phyloP scores from a whole-genome alignment of 2,888 invertebrate genomes.

The Chirona hameri region DNA sequence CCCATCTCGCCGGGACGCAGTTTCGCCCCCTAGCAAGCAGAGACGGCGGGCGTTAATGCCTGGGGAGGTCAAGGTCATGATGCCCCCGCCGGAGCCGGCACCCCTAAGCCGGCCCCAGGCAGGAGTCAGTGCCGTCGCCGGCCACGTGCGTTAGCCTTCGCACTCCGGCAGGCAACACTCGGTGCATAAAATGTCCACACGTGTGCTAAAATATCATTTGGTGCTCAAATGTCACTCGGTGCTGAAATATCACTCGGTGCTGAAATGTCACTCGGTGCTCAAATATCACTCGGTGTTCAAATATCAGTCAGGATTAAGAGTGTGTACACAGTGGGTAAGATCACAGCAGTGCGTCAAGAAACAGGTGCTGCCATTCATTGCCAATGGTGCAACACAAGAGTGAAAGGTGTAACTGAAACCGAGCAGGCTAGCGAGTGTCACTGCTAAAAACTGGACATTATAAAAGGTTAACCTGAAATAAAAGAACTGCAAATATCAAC shows the following conservation, averaged over 20 bases:
- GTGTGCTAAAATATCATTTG: not conserved
- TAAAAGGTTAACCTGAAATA: not conserved
- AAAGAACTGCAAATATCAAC: not conserved
- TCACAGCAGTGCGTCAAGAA: not conserved
- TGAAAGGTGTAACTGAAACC: not conserved
- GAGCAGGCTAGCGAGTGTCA: not conserved
- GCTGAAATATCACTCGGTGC: no score
- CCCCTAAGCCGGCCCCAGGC: not conserved
- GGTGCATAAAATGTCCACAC: not conserved
- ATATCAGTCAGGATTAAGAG: not conserved
- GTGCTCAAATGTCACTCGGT: not conserved
- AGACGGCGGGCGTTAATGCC: not conserved
- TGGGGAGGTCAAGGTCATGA: not conserved
- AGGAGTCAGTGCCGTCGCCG: not conserved
- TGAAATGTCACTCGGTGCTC: no score
- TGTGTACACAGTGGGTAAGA: not conserved
- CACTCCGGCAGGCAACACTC: not conserved
- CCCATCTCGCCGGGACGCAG: conserved; percentile 8
- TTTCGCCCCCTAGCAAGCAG: conserved; percentile 9
- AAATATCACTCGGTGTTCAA: not conserved
- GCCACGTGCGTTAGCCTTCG: not conserved
- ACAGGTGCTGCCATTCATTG: not conserved
- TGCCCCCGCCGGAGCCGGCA: not conserved
- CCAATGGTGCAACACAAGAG: not conserved
- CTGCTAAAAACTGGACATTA: not conserved